Evolutionary conservation across 2,888 invertebrate species (phyloP).

Genomic region (Petrophora chlorosata): DNA sequence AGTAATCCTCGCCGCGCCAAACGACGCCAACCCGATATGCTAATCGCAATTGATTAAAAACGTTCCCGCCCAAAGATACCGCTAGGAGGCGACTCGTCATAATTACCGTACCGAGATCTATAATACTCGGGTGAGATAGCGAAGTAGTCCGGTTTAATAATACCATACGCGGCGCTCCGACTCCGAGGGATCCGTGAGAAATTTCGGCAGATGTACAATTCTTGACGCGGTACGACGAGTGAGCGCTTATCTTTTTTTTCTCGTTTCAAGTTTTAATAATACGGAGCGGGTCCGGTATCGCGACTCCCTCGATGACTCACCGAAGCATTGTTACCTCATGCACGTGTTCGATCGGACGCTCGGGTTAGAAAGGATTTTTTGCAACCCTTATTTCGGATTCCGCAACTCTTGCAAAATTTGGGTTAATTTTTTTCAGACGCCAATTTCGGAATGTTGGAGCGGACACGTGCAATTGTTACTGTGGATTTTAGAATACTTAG

Average conservation of each 20-base stretch:
- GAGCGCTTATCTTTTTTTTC: conserved; percentile 79
- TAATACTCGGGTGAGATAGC: conserved; percentile 69
- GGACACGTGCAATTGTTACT: conserved; percentile 52
- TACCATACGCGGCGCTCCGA: conserved; percentile 63
- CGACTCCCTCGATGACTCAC: conserved; percentile 69
- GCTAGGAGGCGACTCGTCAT: conserved; percentile 74
- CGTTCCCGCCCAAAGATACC: conserved; percentile 62
- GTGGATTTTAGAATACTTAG: conserved; percentile 25
- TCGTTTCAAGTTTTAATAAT: conserved; percentile 66
- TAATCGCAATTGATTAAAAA: conserved; percentile 73
- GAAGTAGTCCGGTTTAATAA: conserved; percentile 72
- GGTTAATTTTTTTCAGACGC: conserved; percentile 65
- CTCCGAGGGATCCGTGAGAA: conserved; percentile 77
- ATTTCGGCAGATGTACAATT: conserved; percentile 84
- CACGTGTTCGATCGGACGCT: conserved; percentile 79
- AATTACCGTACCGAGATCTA: conserved; percentile 65
- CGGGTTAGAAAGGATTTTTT: conserved; percentile 82
- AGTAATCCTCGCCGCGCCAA: conserved; percentile 46
- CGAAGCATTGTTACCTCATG: conserved; percentile 71
- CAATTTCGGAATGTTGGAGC: conserved; percentile 56
- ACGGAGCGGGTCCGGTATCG: conserved; percentile 67
- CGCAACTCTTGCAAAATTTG: conserved; percentile 83
- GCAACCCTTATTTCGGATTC: conserved; percentile 81
- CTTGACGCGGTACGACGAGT: conserved; percentile 78
- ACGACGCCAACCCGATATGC: conserved; percentile 62